Percentiles rank a stretch among this genome's conserved stretches.
Conservation (phyloP, 2,113 vertebrate species). For the Platysternon megacephalum region DNA sequence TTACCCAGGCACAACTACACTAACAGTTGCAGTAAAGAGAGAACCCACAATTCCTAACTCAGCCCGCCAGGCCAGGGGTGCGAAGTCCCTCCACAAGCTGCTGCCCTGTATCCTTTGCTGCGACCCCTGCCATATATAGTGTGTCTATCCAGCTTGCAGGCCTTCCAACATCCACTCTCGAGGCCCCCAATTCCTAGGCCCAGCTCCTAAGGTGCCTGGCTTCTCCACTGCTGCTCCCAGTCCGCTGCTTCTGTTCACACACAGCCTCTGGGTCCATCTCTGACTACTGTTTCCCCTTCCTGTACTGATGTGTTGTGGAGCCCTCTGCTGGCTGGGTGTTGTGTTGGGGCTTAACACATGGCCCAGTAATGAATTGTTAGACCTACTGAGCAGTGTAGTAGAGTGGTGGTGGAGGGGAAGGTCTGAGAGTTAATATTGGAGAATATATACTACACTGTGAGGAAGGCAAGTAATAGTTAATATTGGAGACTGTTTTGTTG, state of each 20-base stretch:
- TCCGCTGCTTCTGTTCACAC: background rate
- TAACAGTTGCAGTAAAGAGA: conserved; percentile 28
- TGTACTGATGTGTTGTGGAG: background rate
- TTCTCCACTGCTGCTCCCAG: background rate
- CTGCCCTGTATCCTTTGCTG: background rate
- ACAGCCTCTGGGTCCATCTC: background rate
- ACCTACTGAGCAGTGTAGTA: background rate
- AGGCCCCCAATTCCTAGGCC: background rate
- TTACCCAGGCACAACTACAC: background rate
- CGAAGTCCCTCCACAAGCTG: background rate
- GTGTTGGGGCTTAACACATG: background rate
- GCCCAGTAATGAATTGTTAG: background rate
- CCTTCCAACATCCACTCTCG: background rate
- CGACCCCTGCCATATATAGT: rapidly evolving
- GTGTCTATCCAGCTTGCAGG: background rate
- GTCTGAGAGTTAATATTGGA: background rate
- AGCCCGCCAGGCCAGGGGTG: conserved; percentile 3
- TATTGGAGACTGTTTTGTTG: background rate
- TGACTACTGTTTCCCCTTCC: background rate
- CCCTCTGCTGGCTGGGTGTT: background rate
- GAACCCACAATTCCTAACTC: conserved; percentile 43
- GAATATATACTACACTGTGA: too few species aligned
- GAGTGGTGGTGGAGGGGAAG: background rate
- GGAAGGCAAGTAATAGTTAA: background rate
- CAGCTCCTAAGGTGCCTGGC: background rate